phyloP scores from a whole-genome alignment of 2,888 invertebrate genomes.

The Chirona hameri region DNA sequence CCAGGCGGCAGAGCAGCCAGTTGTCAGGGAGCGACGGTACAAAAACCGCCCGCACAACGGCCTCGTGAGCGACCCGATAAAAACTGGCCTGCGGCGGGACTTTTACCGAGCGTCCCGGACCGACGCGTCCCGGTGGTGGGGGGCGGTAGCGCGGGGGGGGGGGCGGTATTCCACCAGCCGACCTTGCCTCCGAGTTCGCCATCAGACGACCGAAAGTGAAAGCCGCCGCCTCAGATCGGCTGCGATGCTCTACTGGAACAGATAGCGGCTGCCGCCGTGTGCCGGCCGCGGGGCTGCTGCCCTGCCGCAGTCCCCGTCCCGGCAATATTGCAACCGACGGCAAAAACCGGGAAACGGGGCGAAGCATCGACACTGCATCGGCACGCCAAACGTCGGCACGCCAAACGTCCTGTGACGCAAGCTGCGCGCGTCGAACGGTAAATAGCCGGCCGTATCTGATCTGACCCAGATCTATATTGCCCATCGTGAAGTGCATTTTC shows the following conservation, averaged over 20 bases:
- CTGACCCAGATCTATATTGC: too few relatives aligned
- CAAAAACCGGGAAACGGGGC: too few relatives aligned
- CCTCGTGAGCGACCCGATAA: neutral
- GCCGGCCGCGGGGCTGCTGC: neutral
- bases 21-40: too few relatives aligned
- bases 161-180: neutral
- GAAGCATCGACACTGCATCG: too few relatives aligned
- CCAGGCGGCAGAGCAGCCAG: neutral
- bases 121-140: neutral
- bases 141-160: too few relatives aligned
- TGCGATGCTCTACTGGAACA: neutral
- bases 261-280: neutral
- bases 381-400: too few relatives aligned
- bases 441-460: too few relatives aligned
- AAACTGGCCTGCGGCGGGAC: neutral
- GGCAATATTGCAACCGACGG: too few relatives aligned
- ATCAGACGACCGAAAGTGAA: neutral
- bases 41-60: neutral
- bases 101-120: neutral
- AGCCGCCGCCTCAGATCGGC: neutral
- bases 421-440: too few relatives aligned
- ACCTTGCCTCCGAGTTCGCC: neutral
- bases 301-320: too few relatives aligned
- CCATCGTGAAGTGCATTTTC: too few relatives aligned
- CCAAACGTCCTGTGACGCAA: too few relatives aligned